These are phyloP conservation scores for Leptinotarsa haldemani DNA, from an alignment of 2,888 invertebrate species.

Conservation along the genomic window DNA sequence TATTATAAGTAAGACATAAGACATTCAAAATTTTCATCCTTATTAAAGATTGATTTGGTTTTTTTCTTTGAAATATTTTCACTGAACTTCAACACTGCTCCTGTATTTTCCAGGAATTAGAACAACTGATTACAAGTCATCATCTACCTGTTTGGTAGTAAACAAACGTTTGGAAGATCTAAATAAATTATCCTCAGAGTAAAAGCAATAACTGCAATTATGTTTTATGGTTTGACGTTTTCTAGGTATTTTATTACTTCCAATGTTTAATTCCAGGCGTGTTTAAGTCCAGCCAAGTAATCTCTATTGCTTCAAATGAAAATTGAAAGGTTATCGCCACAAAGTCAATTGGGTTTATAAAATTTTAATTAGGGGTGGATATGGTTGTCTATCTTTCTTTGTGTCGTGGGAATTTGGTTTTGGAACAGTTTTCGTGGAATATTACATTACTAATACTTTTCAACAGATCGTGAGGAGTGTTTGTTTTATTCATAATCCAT, in stretches of 20 bases:
- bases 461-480: too few relatives aligned
- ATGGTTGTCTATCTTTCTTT: too few relatives aligned
- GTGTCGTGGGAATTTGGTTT: too few relatives aligned
- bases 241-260: not conserved
- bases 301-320: not conserved
- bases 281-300: not conserved
- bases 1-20: too few relatives aligned
- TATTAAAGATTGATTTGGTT: too few relatives aligned
- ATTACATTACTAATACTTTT: too few relatives aligned
- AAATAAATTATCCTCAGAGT: not conserved
- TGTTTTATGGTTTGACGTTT: not conserved
- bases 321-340: not conserved
- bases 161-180: not conserved
- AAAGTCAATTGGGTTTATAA: slow-evolving; percentile 14
- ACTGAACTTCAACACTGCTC: not conserved
- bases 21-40: too few relatives aligned
- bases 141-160: slow-evolving; percentile 6
- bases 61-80: too few relatives aligned
- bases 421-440: too few relatives aligned
- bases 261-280: not conserved
- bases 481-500: too few relatives aligned
- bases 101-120: not conserved
- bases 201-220: not conserved
- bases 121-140: not conserved
- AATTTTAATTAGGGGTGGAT: not conserved